phyloP scores from a whole-genome alignment of 2,113 vertebrate genomes.

The Chrysemys picta region DNA sequence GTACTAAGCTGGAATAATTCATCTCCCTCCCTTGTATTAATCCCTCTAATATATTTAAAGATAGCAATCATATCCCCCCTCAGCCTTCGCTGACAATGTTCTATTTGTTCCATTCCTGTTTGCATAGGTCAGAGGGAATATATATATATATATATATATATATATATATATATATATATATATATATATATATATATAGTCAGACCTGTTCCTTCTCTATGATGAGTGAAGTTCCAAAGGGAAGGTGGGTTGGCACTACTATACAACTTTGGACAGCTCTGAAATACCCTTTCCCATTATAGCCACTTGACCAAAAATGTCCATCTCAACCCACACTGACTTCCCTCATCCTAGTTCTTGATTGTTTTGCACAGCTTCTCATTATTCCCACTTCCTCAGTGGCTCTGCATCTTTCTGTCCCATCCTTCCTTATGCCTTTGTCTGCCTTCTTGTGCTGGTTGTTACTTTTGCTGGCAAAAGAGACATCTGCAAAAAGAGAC shows the following conservation, averaged over 20 bases:
- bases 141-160: no score
- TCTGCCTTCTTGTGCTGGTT: background rate
- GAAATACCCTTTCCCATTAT: background rate
- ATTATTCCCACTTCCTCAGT: background rate
- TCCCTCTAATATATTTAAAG: no score
- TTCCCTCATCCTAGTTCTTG: background rate
- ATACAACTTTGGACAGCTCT: background rate
- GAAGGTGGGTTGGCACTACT: no score
- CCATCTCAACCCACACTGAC: background rate
- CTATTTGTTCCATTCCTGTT: background rate
- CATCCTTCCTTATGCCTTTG: accelerated
- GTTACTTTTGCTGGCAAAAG: background rate
- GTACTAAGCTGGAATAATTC: no score
- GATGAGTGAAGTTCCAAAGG: no score
- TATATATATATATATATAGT: no score
- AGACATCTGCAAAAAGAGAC: no score
- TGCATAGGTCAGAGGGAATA: background rate
- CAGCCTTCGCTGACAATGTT: no score
- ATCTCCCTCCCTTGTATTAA: no score
- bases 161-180: no score
- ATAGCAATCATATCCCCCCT: no score
- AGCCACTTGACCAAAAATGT: background rate
- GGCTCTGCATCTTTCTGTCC: background rate
- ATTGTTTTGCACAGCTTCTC: background rate
- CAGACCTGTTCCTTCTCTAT: no score